Evolutionary conservation across 2,888 invertebrate genomes (phyloP), one percentile per base, ranked within the genome.

Genomic region (Blastobasis lacticolella): DNA sequence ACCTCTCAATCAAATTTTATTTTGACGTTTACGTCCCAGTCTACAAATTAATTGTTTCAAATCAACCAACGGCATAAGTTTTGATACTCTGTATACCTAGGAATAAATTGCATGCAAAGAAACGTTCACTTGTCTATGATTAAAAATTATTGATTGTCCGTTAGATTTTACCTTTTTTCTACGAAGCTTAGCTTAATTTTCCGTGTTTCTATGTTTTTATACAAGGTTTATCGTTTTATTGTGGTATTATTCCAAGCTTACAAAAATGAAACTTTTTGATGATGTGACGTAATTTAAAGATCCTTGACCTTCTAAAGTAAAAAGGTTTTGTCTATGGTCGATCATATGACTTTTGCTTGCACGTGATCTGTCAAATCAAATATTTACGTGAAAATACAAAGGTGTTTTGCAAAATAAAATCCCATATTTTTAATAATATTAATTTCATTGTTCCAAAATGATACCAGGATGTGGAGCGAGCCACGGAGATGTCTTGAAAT

Each of bases 311-410:
- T 69, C 59, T 40, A 40, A 40, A 40, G 7, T 36, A 55, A 54
- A 50, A 64, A 61, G 62, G 57, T 49, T 9, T 73, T 71, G 78
- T 84, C 83, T 85, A 75, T 85, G 81, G 61, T 52, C 49, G 76
- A 85, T 86, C 87, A 87, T 86, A 85, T 87, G 87, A 87, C 81
- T 83, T 76, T 73, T 61, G 73, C 84, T n/a, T 7, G 37, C 53
- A 86, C 82, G 83, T 85, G 85, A 84, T 71, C 71, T 79, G 81
- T 78, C 81, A 78, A 60, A 73, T 70, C 78, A 80, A 78, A 78
- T 78, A 78, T 75, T 54, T 54, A 52, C 52, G 52, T 45, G 51
- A 51, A 51, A 46, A 23, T 23, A 23, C 23, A 23, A 55, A 55
- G 54, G 50, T 57, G 54, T 54, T 59, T 51, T 45, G 51, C 51